Percentiles rank a stretch among this genome's conserved stretches.
These are phyloP conservation scores for Mustela nigripes DNA, from an alignment of 2,113 vertebrate genomes.

Conservation along the genomic window DNA sequence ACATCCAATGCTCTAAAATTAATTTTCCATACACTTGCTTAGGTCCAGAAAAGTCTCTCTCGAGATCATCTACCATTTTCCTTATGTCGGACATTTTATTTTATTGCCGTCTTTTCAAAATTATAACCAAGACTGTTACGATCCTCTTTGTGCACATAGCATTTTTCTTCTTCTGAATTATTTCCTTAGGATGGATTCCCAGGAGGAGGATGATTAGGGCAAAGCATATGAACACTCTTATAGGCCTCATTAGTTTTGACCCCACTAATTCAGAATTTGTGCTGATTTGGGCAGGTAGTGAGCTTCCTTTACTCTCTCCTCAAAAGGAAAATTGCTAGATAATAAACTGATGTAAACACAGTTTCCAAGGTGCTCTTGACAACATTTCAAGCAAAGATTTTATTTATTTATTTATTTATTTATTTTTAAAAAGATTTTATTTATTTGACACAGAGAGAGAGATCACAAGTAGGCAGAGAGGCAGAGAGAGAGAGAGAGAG, in stretches of 20 bases:
- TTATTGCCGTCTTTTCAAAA: constrained; percentile 38
- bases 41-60: not conserved
- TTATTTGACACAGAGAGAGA: too few relatives aligned
- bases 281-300: constrained; percentile 66
- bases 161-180: constrained; percentile 65
- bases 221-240: constrained; percentile 60
- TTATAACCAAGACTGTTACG: not conserved
- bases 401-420: not conserved
- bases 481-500: too few relatives aligned
- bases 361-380: constrained; percentile 48
- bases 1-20: not conserved
- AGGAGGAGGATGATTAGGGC: constrained; percentile 72
- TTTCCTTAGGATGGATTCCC: constrained; percentile 68
- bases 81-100: constrained; percentile 44
- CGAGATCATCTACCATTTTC: not conserved
- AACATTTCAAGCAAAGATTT: constrained; percentile 22
- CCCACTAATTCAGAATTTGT: constrained; percentile 66
- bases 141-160: not conserved
- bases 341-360: not conserved
- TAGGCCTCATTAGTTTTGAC: constrained; percentile 74
- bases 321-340: constrained; percentile 48
- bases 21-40: not conserved
- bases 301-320: constrained; percentile 34
- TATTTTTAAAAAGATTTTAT: too few relatives aligned
- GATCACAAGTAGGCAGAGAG: too few relatives aligned